Conservation (phyloP, 2,888 invertebrate species). For the Reticulitermes lucifugus region DNA sequence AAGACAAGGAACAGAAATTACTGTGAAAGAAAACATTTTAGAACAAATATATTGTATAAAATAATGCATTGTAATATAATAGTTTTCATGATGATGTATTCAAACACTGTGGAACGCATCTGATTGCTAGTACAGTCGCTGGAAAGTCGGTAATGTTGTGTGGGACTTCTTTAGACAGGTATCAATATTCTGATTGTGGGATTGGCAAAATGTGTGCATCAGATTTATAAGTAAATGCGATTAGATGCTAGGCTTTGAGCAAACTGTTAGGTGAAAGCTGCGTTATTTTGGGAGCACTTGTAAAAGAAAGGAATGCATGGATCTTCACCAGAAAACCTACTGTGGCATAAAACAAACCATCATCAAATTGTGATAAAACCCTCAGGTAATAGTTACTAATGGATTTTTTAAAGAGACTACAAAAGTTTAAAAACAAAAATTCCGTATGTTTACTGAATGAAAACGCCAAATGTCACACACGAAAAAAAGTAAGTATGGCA, state of each 20-base stretch:
- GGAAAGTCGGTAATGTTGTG: neutral
- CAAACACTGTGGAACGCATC: neutral
- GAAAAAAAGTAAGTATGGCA: neutral
- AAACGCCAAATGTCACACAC: conserved; percentile 4
- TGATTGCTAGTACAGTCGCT: neutral
- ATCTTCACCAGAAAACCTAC: conserved; percentile 20
- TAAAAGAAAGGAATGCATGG: neutral
- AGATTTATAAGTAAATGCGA: neutral
- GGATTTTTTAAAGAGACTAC: conserved; percentile 52
- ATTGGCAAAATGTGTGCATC: neutral
- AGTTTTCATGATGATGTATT: conserved; percentile 4
- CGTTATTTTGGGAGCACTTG: neutral
- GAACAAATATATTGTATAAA: neutral
- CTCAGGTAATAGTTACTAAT: conserved; percentile 55
- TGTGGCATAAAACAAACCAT: conserved; percentile 45
- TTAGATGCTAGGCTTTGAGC: conserved; percentile 1
- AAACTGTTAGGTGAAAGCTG: neutral
- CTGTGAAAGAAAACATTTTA: conserved; percentile 10
- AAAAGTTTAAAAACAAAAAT: conserved; percentile 46
- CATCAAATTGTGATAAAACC: conserved; percentile 54
- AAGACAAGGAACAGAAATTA: neutral
- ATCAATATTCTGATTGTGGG: neutral
- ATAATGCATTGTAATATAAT: neutral
- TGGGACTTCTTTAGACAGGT: neutral
- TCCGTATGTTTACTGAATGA: conserved; percentile 28